These are phyloP conservation scores for Labia minor DNA, from an alignment of 2,888 invertebrate genomes.

Conservation along the genomic window DNA sequence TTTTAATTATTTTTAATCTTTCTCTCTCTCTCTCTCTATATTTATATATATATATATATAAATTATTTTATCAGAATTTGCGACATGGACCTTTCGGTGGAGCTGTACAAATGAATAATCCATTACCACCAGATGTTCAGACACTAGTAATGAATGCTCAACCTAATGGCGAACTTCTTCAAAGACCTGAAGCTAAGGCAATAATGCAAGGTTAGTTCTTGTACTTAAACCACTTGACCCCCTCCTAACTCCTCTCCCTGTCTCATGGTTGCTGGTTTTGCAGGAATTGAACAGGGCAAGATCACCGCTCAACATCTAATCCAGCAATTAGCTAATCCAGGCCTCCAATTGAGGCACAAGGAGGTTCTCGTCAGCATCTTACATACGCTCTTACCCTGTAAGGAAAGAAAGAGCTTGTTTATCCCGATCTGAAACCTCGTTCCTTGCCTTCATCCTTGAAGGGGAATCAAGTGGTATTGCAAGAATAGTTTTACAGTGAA, in stretches of 20 bases:
- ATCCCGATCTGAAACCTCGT: slow-evolving; percentile 1
- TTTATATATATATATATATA: neutral
- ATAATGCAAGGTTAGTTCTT: slow-evolving; percentile 53
- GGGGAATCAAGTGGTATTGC: slow-evolving; percentile 8
- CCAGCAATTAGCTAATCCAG: slow-evolving; percentile 63
- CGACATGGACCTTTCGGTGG: slow-evolving; percentile 20
- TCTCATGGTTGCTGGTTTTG: slow-evolving; percentile 20
- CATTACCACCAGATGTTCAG: slow-evolving; percentile 37
- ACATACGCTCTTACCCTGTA: slow-evolving; percentile 36
- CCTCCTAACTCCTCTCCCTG: neutral
- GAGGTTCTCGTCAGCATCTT: slow-evolving; percentile 59
- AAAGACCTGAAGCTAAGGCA: slow-evolving; percentile 64
- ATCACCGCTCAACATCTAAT: slow-evolving; percentile 63
- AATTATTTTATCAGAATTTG: neutral
- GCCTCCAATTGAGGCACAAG: slow-evolving; percentile 59
- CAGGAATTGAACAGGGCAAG: slow-evolving; percentile 65
- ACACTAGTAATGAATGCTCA: slow-evolving; percentile 40
- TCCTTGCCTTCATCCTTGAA: neutral
- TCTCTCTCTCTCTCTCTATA: too few relatives aligned
- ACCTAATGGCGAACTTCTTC: slow-evolving; percentile 52
- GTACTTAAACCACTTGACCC: neutral
- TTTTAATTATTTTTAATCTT: too few relatives aligned
- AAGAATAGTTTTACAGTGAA: too few relatives aligned
- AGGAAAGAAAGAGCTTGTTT: slow-evolving; percentile 6
- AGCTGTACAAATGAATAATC: slow-evolving; percentile 29